Conservation (phyloP, 2,888 invertebrate species). For the Eupithecia dodoneata region DNA sequence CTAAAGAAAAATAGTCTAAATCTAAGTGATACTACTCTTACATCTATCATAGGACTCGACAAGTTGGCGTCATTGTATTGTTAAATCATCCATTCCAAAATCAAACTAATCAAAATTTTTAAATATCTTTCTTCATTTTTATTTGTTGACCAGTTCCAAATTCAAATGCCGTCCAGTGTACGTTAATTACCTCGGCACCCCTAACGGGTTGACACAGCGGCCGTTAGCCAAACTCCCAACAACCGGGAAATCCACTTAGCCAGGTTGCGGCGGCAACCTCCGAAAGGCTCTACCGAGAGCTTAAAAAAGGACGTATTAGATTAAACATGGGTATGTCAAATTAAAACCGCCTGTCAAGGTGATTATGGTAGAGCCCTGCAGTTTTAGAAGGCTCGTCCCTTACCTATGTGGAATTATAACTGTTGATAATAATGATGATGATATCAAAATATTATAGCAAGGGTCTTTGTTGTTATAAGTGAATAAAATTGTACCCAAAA, state of each 20-base stretch:
- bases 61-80: background rate
- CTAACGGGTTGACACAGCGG: conserved; percentile 72
- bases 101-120: background rate
- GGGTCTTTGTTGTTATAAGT: background rate
- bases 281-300: conserved; percentile 54
- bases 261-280: conserved; percentile 52
- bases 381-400: background rate
- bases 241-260: conserved; percentile 82
- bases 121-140: background rate
- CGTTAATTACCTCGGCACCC: conserved; percentile 46
- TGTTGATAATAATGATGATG: background rate
- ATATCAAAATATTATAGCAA: background rate
- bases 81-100: background rate
- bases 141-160: background rate
- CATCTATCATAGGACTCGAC: background rate
- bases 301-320: conserved; percentile 45
- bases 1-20: background rate
- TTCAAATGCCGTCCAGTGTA: conserved; percentile 7
- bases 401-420: background rate
- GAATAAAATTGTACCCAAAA: background rate
- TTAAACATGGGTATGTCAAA: conserved; percentile 49
- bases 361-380: conserved; percentile 4
- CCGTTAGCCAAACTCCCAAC: conserved; percentile 69
- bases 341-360: conserved; percentile 22
- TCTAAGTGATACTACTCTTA: background rate